phyloP scores from a whole-genome alignment of 2,888 invertebrate genomes.

The Rotaria magnacalcarata region DNA sequence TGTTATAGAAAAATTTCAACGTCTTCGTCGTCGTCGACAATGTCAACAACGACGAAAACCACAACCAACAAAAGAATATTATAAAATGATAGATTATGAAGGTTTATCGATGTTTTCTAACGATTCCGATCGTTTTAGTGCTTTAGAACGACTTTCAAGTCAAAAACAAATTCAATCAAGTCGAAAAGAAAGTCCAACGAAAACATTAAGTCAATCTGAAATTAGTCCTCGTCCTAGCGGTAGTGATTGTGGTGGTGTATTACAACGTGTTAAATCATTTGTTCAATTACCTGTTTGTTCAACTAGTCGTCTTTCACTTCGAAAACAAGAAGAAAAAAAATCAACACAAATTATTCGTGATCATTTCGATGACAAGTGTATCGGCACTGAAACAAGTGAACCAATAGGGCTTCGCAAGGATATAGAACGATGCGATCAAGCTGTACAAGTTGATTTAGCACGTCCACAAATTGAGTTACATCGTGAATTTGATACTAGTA shows the following conservation, averaged over 20 bases:
- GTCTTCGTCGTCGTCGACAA: not conserved
- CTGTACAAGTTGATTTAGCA: not conserved
- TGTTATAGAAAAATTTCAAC: not conserved
- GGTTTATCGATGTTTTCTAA: not conserved
- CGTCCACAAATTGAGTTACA: not conserved
- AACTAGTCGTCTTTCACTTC: not conserved
- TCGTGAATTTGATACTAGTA: not conserved
- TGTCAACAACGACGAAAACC: not conserved
- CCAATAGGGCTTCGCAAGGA: not conserved
- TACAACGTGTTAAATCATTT: not conserved
- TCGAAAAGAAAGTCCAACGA: not conserved
- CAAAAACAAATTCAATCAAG: not conserved
- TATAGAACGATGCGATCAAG: not conserved
- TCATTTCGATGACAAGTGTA: slow-evolving; percentile 7
- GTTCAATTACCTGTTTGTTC: not conserved
- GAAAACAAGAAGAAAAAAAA: not conserved
- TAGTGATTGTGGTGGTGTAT: not conserved
- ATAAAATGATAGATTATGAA: not conserved
- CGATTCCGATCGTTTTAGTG: not conserved
- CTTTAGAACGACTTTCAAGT: not conserved
- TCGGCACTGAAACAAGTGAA: not conserved
- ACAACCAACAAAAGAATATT: not conserved
- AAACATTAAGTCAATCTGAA: not conserved
- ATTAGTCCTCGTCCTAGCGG: not conserved
- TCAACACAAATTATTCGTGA: not conserved